Percentiles rank a stretch among this genome's conserved stretches.
phyloP scores from a whole-genome alignment of 2,888 invertebrate species.

The Heliconius ethilla region DNA sequence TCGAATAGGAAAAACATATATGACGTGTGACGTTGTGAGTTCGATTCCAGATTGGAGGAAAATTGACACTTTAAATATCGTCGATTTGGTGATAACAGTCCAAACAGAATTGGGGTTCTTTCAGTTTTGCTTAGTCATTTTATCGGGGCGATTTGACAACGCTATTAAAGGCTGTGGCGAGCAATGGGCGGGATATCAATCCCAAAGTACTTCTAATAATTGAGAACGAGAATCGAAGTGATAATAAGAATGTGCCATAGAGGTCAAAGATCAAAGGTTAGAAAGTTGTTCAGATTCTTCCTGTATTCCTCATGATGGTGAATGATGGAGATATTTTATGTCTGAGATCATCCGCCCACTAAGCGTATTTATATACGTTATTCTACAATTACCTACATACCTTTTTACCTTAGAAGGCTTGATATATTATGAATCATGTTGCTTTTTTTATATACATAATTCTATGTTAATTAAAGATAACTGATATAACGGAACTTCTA shows the following conservation, averaged over 20 bases:
- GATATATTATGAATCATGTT: neutral
- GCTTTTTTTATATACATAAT: neutral
- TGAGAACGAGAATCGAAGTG: too few species aligned
- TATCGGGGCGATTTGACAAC: too few species aligned
- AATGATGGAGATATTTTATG: neutral
- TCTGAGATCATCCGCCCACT: conserved; percentile 11
- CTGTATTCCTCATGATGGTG: neutral
- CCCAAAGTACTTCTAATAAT: too few species aligned
- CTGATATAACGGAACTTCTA: neutral
- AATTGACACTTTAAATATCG: neutral
- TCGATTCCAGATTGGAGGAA: neutral
- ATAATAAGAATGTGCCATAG: too few species aligned
- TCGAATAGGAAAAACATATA: neutral
- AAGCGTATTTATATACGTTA: neutral
- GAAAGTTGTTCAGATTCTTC: neutral
- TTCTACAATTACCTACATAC: conserved; percentile 1
- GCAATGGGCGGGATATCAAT: too few species aligned
- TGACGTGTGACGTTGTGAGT: neutral
- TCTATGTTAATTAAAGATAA: neutral
- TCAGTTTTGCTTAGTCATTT: too few species aligned
- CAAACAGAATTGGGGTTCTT: too few species aligned
- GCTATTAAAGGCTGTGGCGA: too few species aligned
- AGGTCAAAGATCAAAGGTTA: neutral
- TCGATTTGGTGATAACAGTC: too few species aligned
- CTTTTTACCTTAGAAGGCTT: conserved; percentile 12